phyloP scores from a whole-genome alignment of 2,113 vertebrate species.

The Nicator chloris region DNA sequence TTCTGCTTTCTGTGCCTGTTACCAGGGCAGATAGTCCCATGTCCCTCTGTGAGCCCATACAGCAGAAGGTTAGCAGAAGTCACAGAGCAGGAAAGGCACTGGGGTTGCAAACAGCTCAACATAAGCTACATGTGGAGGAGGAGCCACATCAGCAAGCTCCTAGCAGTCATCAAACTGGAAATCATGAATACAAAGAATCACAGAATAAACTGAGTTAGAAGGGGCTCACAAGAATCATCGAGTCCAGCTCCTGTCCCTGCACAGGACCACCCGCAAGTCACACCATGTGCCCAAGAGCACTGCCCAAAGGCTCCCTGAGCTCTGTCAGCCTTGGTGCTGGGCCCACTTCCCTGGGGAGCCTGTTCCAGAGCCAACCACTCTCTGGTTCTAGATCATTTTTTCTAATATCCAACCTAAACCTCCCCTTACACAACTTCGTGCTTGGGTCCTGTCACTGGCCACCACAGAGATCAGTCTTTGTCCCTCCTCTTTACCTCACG shows the following conservation, averaged over 20 bases:
- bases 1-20: neutral
- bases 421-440: neutral
- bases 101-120: neutral
- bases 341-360: neutral
- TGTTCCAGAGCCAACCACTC: neutral
- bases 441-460: neutral
- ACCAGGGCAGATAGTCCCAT: neutral
- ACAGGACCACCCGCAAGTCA: no score
- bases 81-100: neutral
- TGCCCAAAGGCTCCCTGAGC: neutral
- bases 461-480: no score
- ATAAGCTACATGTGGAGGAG: neutral
- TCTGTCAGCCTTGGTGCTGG: neutral
- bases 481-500: neutral
- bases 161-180: neutral
- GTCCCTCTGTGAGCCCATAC: neutral
- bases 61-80: neutral
- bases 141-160: neutral
- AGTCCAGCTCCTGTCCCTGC: neutral
- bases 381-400: neutral
- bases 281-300: no score
- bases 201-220: neutral
- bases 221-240: accelerated
- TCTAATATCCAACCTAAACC: no score
- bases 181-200: neutral